A percentile compares a stretch with the other conserved stretches of the same genome.
Conservation (phyloP, 2,888 invertebrate genomes). For the Diadromus collaris region DNA sequence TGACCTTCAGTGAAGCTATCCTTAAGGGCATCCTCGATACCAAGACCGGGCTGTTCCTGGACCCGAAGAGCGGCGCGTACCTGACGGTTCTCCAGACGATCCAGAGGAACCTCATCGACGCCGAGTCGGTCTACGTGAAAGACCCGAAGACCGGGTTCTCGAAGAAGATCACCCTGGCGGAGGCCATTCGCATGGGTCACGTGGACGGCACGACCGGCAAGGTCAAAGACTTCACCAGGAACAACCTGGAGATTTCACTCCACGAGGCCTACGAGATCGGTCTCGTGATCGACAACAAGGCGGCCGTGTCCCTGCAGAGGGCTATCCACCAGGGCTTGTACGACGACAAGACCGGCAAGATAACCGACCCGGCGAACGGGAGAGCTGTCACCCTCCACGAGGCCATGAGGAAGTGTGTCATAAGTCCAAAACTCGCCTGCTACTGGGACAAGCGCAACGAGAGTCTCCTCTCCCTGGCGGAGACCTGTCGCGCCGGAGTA, state of each 20-base stretch:
- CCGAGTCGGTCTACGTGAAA: slow-evolving; percentile 91
- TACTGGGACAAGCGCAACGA: slow-evolving; percentile 90
- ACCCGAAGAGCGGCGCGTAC: slow-evolving; percentile 89
- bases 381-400: slow-evolving; percentile 91
- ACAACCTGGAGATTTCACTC: slow-evolving; percentile 86
- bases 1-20: slow-evolving; percentile 91
- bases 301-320: slow-evolving; percentile 90
- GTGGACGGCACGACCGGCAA: slow-evolving; percentile 87
- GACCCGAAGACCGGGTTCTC: slow-evolving; percentile 89
- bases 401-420: slow-evolving; percentile 89
- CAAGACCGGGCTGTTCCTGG: slow-evolving; percentile 90
- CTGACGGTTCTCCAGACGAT: slow-evolving; percentile 92
- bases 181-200: slow-evolving; percentile 89
- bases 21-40: slow-evolving; percentile 91
- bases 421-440: slow-evolving; percentile 90
- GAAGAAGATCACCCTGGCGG: slow-evolving; percentile 89
- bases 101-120: slow-evolving; percentile 90
- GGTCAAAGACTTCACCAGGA: slow-evolving; percentile 86
- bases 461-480: slow-evolving; percentile 87
- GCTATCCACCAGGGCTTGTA: slow-evolving; percentile 93
- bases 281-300: slow-evolving; percentile 90
- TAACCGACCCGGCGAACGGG: slow-evolving; percentile 90
- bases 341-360: slow-evolving; percentile 90
- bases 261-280: slow-evolving; percentile 90
- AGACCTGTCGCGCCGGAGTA: slow-evolving; percentile 90